A percentile compares a stretch with the other conserved stretches of the same genome.
Conservation (phyloP, 2,888 invertebrate genomes). For the Byasa hedistus region DNA sequence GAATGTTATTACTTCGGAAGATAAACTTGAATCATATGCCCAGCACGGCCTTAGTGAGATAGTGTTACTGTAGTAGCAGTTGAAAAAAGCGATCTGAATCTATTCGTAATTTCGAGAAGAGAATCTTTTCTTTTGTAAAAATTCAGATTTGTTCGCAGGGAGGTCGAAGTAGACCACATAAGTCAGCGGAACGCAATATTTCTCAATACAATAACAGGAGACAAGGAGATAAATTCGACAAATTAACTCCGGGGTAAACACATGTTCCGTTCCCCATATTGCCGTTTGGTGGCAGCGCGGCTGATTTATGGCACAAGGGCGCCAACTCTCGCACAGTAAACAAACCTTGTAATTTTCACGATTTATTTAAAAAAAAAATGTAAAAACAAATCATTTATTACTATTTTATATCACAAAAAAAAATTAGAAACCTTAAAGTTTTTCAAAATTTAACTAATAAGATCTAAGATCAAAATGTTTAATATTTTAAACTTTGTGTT, state of each 20-base stretch:
- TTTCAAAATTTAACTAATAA: too few species aligned
- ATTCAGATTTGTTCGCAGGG: slow-evolving; percentile 12
- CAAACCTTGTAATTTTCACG: slow-evolving; percentile 49
- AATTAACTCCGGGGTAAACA: slow-evolving; percentile 79
- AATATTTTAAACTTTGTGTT: too few species aligned
- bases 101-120: too few species aligned
- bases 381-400: too few species aligned
- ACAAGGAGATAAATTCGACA: slow-evolving; percentile 77
- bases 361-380: neutral
- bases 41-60: too few species aligned
- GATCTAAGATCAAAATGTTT: too few species aligned
- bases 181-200: slow-evolving; percentile 62
- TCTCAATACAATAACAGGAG: slow-evolving; percentile 68
- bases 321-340: slow-evolving; percentile 44
- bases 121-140: slow-evolving; percentile 2
- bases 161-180: slow-evolving; percentile 39
- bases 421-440: too few species aligned
- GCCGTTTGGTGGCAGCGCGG: slow-evolving; percentile 71
- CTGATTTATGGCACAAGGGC: slow-evolving; percentile 73
- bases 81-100: too few species aligned
- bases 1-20: too few species aligned
- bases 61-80: too few species aligned
- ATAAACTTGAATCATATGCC: too few species aligned
- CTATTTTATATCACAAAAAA: too few species aligned
- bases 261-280: slow-evolving; percentile 77